A percentile compares a stretch with the other conserved stretches of the same genome.
Conservation (phyloP, 2,888 invertebrate genomes). For the Neoscelio sp. region DNA sequence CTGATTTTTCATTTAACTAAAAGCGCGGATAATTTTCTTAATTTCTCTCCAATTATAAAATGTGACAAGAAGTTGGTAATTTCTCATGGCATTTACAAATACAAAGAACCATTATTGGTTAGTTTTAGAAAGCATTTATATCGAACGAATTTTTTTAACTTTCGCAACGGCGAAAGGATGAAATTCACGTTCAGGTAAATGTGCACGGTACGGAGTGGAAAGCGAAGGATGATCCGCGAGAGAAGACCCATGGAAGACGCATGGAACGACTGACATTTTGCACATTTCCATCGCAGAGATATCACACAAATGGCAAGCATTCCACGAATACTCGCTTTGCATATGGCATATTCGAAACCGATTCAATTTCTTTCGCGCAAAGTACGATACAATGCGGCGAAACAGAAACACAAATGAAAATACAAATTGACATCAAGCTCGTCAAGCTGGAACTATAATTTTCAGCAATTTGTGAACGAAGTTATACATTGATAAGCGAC, state of each 20-base stretch:
- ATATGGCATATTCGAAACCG: background rate
- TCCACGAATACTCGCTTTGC: constrained; percentile 24
- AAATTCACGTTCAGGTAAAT: constrained; percentile 32
- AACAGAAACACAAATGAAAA: too few relatives aligned
- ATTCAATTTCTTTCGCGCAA: too few relatives aligned
- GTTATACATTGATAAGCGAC: too few relatives aligned
- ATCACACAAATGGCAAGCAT: constrained; percentile 49
- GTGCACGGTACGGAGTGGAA: constrained; percentile 35
- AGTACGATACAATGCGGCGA: too few relatives aligned
- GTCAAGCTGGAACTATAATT: too few relatives aligned
- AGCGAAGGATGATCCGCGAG: constrained; percentile 47
- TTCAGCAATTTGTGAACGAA: too few relatives aligned
- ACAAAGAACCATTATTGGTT: constrained; percentile 17
- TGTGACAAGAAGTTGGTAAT: background rate
- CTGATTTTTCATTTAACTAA: background rate
- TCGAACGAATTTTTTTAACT: constrained; percentile 36
- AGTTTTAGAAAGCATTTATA: constrained; percentile 49
- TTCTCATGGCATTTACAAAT: background rate
- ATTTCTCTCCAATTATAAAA: too few relatives aligned
- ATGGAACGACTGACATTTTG: constrained; percentile 48
- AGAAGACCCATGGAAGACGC: constrained; percentile 10
- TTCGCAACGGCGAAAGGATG: constrained; percentile 52
- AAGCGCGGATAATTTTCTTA: background rate
- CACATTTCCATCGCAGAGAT: constrained; percentile 47
- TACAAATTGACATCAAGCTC: too few relatives aligned